phyloP scores from a whole-genome alignment of 2,113 vertebrate genomes.

The Pedetes capensis region DNA sequence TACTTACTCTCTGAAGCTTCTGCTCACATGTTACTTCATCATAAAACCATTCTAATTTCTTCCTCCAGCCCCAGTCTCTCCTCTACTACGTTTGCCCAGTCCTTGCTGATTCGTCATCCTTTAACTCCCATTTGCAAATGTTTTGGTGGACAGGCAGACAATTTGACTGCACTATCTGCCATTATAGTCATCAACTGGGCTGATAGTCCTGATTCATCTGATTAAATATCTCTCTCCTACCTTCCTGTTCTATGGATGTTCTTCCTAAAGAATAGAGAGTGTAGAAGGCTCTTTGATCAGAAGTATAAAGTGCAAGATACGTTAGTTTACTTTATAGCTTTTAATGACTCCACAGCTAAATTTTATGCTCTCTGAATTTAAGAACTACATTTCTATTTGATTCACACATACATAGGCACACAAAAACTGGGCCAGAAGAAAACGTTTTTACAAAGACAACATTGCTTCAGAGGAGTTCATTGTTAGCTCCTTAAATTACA shows the following conservation, averaged over 20 bases:
- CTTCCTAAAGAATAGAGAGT: neutral
- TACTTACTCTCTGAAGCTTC: neutral
- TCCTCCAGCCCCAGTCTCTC: neutral
- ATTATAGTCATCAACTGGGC: neutral
- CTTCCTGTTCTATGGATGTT: neutral
- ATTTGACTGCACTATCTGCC: neutral
- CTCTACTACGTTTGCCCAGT: neutral
- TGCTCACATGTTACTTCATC: neutral
- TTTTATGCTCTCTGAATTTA: neutral
- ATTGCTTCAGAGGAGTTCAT: neutral
- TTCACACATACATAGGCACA: neutral
- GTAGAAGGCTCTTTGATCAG: neutral
- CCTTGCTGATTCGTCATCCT: neutral
- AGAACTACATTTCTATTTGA: neutral
- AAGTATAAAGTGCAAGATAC: neutral
- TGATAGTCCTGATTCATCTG: neutral
- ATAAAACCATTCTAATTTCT: neutral
- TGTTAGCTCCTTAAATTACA: neutral
- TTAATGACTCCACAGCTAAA: neutral
- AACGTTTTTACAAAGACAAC: neutral
- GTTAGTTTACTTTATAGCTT: neutral
- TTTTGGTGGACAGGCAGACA: neutral
- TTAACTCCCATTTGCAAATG: neutral
- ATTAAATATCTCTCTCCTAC: neutral
- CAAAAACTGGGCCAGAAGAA: neutral